Conservation (phyloP, 53 echinoderm and acorn worm genomes). For the Zoroaster sp. region DNA sequence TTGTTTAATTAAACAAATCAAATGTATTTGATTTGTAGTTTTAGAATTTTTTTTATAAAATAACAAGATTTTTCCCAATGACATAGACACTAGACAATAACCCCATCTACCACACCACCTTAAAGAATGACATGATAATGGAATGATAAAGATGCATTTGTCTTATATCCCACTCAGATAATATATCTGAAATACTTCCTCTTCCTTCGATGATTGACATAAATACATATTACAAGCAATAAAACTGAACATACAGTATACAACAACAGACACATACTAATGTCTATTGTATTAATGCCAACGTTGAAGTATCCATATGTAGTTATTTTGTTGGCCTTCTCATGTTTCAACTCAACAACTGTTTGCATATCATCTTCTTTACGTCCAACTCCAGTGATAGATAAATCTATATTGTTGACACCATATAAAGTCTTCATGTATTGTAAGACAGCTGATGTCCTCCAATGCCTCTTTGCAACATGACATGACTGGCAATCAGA, state of each 20-base stretch:
- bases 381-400: neutral
- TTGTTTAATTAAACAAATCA: too few species aligned
- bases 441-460: constrained; percentile 61
- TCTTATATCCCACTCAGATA: neutral
- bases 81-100: too few species aligned
- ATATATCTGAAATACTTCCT: constrained; percentile 30
- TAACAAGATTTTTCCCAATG: too few species aligned
- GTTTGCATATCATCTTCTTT: neutral
- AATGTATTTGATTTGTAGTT: too few species aligned
- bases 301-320: constrained; percentile 67
- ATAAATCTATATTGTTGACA: constrained; percentile 61
- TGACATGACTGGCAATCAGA: constrained; percentile 67
- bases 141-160: too few species aligned
- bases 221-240: constrained; percentile 75
- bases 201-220: constrained; percentile 73
- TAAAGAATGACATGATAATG: too few species aligned
- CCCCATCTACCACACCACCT: too few species aligned
- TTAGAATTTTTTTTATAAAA: too few species aligned
- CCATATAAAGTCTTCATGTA: constrained; percentile 80
- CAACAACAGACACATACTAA: constrained; percentile 87
- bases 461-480: constrained; percentile 55
- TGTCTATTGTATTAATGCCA: constrained; percentile 73
- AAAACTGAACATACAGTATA: constrained; percentile 70
- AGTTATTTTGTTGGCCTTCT: neutral
- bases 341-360: constrained; percentile 31